phyloP scores from a whole-genome alignment of 2,113 vertebrate genomes.

The Copsychus sechellarum region DNA sequence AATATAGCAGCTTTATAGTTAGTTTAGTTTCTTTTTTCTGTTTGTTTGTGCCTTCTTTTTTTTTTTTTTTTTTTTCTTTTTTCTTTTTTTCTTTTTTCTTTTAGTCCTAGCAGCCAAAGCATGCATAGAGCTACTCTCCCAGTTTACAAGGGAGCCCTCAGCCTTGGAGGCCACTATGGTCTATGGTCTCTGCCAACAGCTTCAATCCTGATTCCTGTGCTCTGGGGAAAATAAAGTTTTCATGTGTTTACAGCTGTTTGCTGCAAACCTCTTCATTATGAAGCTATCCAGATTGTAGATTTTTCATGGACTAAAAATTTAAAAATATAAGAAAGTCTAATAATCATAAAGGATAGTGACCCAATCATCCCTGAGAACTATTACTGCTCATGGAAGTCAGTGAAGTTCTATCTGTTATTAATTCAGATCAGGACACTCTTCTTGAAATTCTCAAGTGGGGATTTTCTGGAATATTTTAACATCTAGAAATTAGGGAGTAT shows the following conservation, averaged over 20 bases:
- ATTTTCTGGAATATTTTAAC: background rate
- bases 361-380: background rate
- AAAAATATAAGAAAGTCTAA: background rate
- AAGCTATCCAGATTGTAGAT: background rate
- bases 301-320: background rate
- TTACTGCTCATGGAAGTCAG: background rate
- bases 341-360: background rate
- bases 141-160: accelerated
- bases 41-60: background rate
- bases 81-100: background rate
- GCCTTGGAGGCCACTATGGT: background rate
- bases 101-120: background rate
- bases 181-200: background rate
- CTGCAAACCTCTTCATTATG: background rate
- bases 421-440: background rate
- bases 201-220: background rate
- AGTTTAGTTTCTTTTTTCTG: background rate
- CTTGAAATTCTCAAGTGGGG: background rate
- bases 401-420: background rate
- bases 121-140: background rate
- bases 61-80: background rate
- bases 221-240: background rate
- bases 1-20: background rate
- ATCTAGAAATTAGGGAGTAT: background rate
- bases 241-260: background rate